Evolutionary conservation across 2,888 invertebrate species (phyloP), one percentile per base, ranked within the genome.

Genomic region (Crocallis elinguaria): DNA sequence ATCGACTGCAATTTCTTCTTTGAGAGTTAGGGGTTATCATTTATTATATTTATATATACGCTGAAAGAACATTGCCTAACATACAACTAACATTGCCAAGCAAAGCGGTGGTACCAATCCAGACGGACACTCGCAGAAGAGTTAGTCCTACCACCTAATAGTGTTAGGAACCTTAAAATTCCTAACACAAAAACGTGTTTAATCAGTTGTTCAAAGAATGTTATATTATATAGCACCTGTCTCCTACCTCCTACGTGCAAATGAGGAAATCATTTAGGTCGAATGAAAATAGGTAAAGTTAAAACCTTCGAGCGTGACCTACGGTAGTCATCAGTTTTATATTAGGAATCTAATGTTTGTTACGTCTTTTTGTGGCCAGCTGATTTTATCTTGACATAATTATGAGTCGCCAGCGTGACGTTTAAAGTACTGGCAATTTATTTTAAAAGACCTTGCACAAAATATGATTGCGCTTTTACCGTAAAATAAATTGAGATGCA

Each of bases 201-300:
- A 56, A 45, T 62, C 69, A 72, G 64, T 19, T 68, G 67, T 61
- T 52, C 29, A 39, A 36, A 36, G 54, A 57, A 62, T 49, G 19
- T 44, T 51, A 19, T 19, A n/a, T 6, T 4, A 19, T 6, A 4
- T 19, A 48, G 37, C 36, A 49, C 48, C 19, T 55, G 42, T 19
- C 17, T 41, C n/a, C 13, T n/a, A n/a, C n/a, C n/a, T n/a, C 8
- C 49, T 46, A 49, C 23, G 29, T 33, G 11, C 32, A 16, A 51
- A 39, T 29, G 27, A 33, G 43, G 38, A 51, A 51, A 44, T 17
- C 21, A 29, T 3, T 30, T 25, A 12, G 14, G 12, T 37, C 16
- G 36, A 49, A 25, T 16, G 21, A 43, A 23, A 30, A 8, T 21
- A 38, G 21, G 13, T 16, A 36, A 43, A 27, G 12, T 8, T n/a